phyloP scores from a whole-genome alignment of 2,113 vertebrate species.

The Apaloderma vittatum region DNA sequence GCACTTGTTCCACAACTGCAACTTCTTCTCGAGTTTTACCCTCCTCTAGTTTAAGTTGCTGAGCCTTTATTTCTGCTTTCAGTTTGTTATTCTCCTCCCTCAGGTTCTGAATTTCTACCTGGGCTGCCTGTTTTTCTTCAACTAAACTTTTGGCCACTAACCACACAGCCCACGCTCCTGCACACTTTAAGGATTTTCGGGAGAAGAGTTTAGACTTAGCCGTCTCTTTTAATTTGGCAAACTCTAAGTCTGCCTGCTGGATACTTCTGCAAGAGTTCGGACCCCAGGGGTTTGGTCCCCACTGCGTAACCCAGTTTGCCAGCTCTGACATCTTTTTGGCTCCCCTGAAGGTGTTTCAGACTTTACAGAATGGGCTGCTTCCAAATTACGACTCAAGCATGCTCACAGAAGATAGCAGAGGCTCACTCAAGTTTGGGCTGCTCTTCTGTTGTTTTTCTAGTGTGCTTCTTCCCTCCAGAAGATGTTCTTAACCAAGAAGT shows the following conservation, averaged over 20 bases:
- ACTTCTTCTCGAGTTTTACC: not conserved
- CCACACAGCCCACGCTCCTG: constrained; percentile 48
- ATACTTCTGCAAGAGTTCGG: constrained; percentile 43
- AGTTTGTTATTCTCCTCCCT: constrained; percentile 26
- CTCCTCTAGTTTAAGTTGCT: constrained; percentile 29
- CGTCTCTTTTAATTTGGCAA: constrained; percentile 32
- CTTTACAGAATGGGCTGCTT: not conserved
- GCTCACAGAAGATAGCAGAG: not conserved
- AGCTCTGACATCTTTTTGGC: constrained; percentile 37
- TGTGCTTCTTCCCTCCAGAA: not conserved
- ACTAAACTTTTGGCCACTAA: constrained; percentile 28
- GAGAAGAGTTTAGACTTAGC: constrained; percentile 52
- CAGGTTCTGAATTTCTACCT: constrained; percentile 41
- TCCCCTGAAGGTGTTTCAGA: not conserved
- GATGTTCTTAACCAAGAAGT: not conserved
- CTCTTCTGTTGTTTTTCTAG: not conserved
- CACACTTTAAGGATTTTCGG: constrained; percentile 47
- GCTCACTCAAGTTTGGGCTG: not conserved
- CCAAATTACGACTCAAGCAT: not conserved
- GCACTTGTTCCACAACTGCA: not conserved
- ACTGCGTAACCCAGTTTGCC: constrained; percentile 49
- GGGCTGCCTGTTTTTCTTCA: constrained; percentile 38
- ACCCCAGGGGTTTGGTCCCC: constrained; percentile 61
- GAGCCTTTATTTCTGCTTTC: constrained; percentile 45
- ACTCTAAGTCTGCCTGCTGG: constrained; percentile 54